These are phyloP conservation scores for Probosciger aterrimus DNA, from an alignment of 2,113 vertebrate species.

Conservation along the genomic window DNA sequence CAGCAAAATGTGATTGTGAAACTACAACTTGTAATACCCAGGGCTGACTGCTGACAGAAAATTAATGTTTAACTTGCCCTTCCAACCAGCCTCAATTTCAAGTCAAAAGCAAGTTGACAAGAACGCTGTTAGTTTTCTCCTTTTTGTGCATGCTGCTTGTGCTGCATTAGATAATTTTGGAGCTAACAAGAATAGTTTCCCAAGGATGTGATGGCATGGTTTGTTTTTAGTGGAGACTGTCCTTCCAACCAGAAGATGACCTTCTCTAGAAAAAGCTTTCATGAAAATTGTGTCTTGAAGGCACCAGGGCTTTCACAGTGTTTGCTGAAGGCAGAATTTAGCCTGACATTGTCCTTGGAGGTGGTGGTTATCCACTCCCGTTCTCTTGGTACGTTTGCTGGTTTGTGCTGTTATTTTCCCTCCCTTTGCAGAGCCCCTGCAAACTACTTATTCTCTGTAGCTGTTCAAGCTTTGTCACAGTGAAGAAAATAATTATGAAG, in stretches of 20 bases:
- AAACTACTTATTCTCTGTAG: not conserved
- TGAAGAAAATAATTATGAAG: not conserved
- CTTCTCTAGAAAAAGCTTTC: not conserved
- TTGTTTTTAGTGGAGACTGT: not conserved
- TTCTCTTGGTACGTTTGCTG: not conserved
- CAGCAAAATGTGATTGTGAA: constrained; percentile 23
- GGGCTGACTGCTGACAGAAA: not conserved
- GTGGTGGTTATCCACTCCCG: accelerated
- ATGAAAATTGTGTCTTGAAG: not conserved
- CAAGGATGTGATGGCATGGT: not conserved
- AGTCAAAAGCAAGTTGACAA: constrained; percentile 18
- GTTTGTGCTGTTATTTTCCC: not conserved
- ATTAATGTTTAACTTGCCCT: constrained; percentile 56
- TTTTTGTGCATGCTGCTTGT: not conserved
- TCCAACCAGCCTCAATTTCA: constrained; percentile 16
- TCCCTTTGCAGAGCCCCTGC: not conserved
- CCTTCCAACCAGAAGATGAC: not conserved
- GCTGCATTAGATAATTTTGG: not conserved
- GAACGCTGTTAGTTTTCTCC: not conserved
- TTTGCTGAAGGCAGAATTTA: not conserved
- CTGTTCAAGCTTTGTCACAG: not conserved
- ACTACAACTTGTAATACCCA: constrained; percentile 1
- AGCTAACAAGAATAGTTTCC: not conserved
- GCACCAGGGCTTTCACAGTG: not conserved
- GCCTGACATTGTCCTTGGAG: not conserved